Evolutionary conservation across 1,140 invertebrate genomes (phyloP).

Genomic region (Drosophila pandora): DNA sequence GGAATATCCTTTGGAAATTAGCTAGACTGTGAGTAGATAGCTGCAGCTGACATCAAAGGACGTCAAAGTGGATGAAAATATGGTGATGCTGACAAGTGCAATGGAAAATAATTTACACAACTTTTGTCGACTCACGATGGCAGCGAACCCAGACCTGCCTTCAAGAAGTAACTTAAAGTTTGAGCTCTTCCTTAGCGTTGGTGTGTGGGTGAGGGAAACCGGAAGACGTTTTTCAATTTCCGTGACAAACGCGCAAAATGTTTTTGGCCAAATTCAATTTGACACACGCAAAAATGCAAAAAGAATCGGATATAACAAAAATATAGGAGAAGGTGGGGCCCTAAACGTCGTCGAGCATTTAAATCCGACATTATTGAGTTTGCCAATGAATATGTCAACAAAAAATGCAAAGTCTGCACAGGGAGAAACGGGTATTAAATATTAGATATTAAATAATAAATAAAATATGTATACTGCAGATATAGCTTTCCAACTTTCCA

Average conservation of each 20-base stretch:
- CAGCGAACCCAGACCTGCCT: neutral
- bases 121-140: constrained; percentile 67
- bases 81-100: constrained; percentile 44
- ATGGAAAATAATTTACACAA: constrained; percentile 75
- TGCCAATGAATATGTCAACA: constrained; percentile 80
- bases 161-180: constrained; percentile 36
- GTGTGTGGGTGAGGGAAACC: neutral
- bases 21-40: constrained; percentile 41
- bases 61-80: constrained; percentile 15
- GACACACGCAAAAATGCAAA: constrained; percentile 25
- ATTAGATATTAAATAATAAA: neutral
- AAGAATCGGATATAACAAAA: neutral
- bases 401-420: constrained; percentile 53
- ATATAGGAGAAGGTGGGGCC: neutral
- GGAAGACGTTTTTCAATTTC: constrained; percentile 72
- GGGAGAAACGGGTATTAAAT: neutral
- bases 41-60: constrained; percentile 73
- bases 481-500: no score
- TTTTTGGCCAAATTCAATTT: constrained; percentile 72
- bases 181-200: neutral
- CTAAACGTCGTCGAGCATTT: constrained; percentile 67
- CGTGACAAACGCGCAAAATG: constrained; percentile 68
- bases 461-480: neutral
- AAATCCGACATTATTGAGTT: constrained; percentile 80
- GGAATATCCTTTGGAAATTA: constrained; percentile 50